Conservation (phyloP, 2,888 invertebrate genomes). For the Seira sanloemensis region DNA sequence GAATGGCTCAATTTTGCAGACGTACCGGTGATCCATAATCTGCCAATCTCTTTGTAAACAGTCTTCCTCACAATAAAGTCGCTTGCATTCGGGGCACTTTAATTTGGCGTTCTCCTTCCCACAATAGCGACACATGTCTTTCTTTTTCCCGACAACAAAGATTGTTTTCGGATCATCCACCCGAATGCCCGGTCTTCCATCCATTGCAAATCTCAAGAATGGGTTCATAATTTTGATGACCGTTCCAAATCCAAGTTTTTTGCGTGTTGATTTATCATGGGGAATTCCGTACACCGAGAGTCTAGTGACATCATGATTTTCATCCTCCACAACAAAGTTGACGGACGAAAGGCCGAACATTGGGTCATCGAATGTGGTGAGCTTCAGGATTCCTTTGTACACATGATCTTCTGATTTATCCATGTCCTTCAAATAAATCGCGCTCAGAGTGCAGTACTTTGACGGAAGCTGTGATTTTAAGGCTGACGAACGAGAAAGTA, state of each 20-base stretch:
- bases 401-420: not conserved
- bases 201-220: not conserved
- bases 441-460: no score
- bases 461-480: no score
- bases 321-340: slow-evolving; percentile 27
- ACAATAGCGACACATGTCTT: slow-evolving; percentile 42
- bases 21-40: slow-evolving; percentile 22
- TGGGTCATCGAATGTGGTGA: slow-evolving; percentile 31
- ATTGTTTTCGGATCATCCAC: slow-evolving; percentile 18
- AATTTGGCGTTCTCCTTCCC: slow-evolving; percentile 28
- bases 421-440: not conserved
- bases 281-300: not conserved
- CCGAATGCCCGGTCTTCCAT: not conserved
- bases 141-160: not conserved
- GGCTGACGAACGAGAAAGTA: no score
- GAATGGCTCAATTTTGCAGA: slow-evolving; percentile 11
- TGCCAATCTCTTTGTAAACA: slow-evolving; percentile 36
- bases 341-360: not conserved
- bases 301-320: slow-evolving; percentile 2
- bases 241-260: slow-evolving; percentile 10
- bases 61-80: slow-evolving; percentile 20
- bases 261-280: not conserved
- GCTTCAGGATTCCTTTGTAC: slow-evolving; percentile 13
- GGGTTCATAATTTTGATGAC: slow-evolving; percentile 3
- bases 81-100: slow-evolving; percentile 21